Percentiles rank a stretch among this genome's conserved stretches.
Conservation (phyloP, 92 coral and sea anemone genomes). For the Epizoanthus fatuus region DNA sequence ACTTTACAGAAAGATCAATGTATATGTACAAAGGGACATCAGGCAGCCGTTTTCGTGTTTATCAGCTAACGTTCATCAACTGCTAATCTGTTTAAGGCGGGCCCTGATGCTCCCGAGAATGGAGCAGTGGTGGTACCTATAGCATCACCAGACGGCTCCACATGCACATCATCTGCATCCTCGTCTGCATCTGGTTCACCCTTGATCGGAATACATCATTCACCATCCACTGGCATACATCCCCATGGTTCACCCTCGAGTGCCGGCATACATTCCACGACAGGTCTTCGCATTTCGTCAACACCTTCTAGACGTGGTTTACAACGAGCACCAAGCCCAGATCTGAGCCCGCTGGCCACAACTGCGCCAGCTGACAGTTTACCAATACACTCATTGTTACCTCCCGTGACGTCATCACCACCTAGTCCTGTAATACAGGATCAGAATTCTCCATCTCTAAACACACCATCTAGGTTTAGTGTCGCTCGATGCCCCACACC, state of each 20-base stretch:
- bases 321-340: slow-evolving; percentile 35
- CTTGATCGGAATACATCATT: not conserved
- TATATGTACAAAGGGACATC: no score
- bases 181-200: slow-evolving; percentile 11
- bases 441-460: not conserved
- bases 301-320: slow-evolving; percentile 29
- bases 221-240: slow-evolving; percentile 3
- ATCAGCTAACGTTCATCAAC: not conserved
- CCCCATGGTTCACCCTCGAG: not conserved
- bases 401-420: not conserved
- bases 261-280: not conserved
- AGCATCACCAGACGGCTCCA: not conserved
- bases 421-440: not conserved
- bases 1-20: no score
- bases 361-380: not conserved
- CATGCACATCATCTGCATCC: slow-evolving; percentile 2
- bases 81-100: not conserved
- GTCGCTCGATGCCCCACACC: slow-evolving; percentile 6
- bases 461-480: slow-evolving; percentile 10
- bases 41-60: not conserved
- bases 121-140: not conserved
- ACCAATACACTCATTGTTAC: not conserved
- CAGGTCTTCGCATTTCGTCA: slow-evolving; percentile 10
- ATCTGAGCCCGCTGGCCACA: slow-evolving; percentile 39
- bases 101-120: not conserved